Evolutionary conservation across 1,140 invertebrate genomes (phyloP).

Genomic region (Trachymyrmex septentrionalis): DNA sequence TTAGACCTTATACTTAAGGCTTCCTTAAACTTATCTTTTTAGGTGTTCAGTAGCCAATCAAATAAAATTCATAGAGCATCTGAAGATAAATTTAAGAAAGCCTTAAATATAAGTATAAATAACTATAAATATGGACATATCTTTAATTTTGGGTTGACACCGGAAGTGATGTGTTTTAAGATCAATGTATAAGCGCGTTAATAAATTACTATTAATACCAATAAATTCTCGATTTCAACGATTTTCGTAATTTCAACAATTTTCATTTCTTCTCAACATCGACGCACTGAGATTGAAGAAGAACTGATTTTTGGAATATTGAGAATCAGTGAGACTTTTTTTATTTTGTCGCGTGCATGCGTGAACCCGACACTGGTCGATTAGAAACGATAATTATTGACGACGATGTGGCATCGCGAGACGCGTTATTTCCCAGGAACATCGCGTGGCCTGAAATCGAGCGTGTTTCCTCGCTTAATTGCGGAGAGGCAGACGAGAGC

Average conservation of each 20-base stretch:
- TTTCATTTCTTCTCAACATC: not conserved
- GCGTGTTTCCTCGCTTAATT: slow-evolving; percentile 61
- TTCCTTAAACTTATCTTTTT: too few relatives aligned
- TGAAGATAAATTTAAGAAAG: too few relatives aligned
- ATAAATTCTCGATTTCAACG: not conserved
- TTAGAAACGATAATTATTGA: slow-evolving; percentile 42
- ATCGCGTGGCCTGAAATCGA: slow-evolving; percentile 64
- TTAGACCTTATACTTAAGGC: too few relatives aligned
- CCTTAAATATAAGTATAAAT: too few relatives aligned
- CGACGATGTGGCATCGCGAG: slow-evolving; percentile 36
- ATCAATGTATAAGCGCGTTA: not conserved
- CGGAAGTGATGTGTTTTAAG: not conserved
- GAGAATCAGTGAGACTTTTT: not conserved
- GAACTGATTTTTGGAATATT: slow-evolving; percentile 3
- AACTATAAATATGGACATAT: too few relatives aligned
- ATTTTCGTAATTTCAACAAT: too few relatives aligned
- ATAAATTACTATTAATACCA: not conserved
- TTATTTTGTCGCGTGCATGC: slow-evolving; percentile 1
- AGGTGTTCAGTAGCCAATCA: too few relatives aligned
- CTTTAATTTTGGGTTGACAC: too few relatives aligned
- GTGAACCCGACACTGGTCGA: slow-evolving; percentile 10
- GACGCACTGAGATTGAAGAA: not conserved
- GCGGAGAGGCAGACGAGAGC: slow-evolving; percentile 23
- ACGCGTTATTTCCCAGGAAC: slow-evolving; percentile 45
- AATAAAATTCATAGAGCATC: too few relatives aligned